Conservation (phyloP, 2,113 vertebrate species). For the Eudyptes chrysolophus region DNA sequence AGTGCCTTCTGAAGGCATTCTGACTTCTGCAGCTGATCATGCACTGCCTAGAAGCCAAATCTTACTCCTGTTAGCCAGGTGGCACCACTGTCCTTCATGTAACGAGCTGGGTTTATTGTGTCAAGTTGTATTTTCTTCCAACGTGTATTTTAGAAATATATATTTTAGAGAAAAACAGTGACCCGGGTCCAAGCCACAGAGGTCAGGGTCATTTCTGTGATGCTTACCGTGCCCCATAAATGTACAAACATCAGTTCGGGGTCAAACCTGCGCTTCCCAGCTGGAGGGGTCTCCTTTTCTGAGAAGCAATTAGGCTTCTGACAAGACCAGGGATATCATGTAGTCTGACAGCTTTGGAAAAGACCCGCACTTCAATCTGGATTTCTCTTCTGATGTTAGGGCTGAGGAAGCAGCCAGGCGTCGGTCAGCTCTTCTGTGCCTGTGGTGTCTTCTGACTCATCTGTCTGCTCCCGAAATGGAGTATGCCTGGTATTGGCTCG, state of each 20-base stretch:
- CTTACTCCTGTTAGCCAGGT: background rate
- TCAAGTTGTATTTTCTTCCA: background rate
- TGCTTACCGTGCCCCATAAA: background rate
- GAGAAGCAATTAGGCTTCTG: background rate
- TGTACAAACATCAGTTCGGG: background rate
- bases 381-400: background rate
- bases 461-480: conserved; percentile 72
- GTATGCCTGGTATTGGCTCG: conserved; percentile 84
- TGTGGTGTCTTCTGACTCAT: conserved; percentile 60
- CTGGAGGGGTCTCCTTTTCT: background rate
- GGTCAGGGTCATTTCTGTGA: background rate
- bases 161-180: background rate
- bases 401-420: background rate
- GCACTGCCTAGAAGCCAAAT: background rate
- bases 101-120: background rate
- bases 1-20: background rate
- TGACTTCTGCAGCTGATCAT: background rate
- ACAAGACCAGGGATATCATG: background rate
- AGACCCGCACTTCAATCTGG: background rate
- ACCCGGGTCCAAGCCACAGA: background rate
- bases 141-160: background rate
- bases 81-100: background rate
- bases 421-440: conserved; percentile 60
- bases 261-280: background rate
- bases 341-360: background rate